Evolutionary conservation across 2,797 vertebrate genomes (phyloP).

Genomic region (Rhyacichthys aspro): DNA sequence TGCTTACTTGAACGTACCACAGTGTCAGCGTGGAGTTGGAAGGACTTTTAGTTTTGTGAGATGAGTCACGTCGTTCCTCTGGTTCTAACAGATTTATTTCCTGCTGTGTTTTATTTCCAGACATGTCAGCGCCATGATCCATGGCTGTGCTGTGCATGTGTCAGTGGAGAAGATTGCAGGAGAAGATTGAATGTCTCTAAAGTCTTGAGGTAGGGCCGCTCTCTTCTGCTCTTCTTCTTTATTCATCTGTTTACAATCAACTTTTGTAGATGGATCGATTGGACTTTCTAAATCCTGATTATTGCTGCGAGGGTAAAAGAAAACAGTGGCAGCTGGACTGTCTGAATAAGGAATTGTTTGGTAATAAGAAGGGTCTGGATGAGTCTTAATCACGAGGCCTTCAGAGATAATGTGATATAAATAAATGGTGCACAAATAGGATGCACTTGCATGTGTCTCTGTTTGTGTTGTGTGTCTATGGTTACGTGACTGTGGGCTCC

Average conservation of each 20-base stretch:
- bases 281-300: slow-evolving; percentile 38
- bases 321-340: slow-evolving; percentile 56
- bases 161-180: slow-evolving; percentile 56
- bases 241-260: no score
- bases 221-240: slow-evolving; percentile 15
- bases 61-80: slow-evolving; percentile 5
- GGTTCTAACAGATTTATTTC: slow-evolving; percentile 11
- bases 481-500: slow-evolving; percentile 4
- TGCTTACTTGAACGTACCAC: not conserved
- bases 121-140: slow-evolving; percentile 51
- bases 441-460: slow-evolving; percentile 9
- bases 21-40: not conserved
- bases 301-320: slow-evolving; percentile 37
- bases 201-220: slow-evolving; percentile 70
- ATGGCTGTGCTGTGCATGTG: slow-evolving; percentile 51
- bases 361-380: slow-evolving; percentile 20
- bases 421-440: slow-evolving; percentile 5
- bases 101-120: slow-evolving; percentile 34
- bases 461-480: slow-evolving; percentile 4
- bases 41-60: slow-evolving; percentile 4
- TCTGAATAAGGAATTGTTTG: slow-evolving; percentile 51
- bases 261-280: no score
- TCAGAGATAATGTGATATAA: slow-evolving; percentile 6
- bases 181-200: slow-evolving; percentile 75
- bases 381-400: slow-evolving; percentile 12